Conservation (phyloP, 2,888 invertebrate species). For the Catocala nupta region DNA sequence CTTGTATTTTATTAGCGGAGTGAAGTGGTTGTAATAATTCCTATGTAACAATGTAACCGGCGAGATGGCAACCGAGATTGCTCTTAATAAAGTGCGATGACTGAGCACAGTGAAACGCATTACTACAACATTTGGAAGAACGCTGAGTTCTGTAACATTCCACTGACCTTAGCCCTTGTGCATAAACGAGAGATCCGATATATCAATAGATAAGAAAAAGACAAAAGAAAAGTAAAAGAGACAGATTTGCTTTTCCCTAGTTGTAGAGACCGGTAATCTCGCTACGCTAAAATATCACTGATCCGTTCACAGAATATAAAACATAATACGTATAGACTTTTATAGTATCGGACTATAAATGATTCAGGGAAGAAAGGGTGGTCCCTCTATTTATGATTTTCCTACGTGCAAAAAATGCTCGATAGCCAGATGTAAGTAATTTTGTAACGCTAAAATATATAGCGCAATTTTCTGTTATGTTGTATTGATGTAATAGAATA, state of each 20-base stretch:
- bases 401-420: constrained; percentile 44
- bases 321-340: constrained; percentile 25
- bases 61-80: constrained; percentile 33
- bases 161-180: not conserved
- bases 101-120: constrained; percentile 25
- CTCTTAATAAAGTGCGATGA: constrained; percentile 39
- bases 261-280: constrained; percentile 12
- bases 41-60: constrained; percentile 30
- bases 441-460: constrained; percentile 37
- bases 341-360: constrained; percentile 43
- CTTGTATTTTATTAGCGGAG: constrained; percentile 25
- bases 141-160: not conserved
- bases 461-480: constrained; percentile 36
- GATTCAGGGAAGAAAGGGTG: constrained; percentile 48
- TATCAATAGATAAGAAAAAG: not conserved
- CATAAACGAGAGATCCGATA: not conserved
- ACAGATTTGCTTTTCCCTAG: not conserved
- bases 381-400: constrained; percentile 50
- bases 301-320: constrained; percentile 35
- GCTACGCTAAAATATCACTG: constrained; percentile 32
- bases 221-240: not conserved
- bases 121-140: constrained; percentile 1
- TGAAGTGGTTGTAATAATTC: constrained; percentile 32
- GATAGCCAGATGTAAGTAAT: constrained; percentile 38
- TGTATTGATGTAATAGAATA: constrained; percentile 4